A percentile compares a stretch with the other conserved stretches of the same genome.
Evolutionary conservation across 2,113 vertebrate species (phyloP).

Genomic region (Sturnira hondurensis): DNA sequence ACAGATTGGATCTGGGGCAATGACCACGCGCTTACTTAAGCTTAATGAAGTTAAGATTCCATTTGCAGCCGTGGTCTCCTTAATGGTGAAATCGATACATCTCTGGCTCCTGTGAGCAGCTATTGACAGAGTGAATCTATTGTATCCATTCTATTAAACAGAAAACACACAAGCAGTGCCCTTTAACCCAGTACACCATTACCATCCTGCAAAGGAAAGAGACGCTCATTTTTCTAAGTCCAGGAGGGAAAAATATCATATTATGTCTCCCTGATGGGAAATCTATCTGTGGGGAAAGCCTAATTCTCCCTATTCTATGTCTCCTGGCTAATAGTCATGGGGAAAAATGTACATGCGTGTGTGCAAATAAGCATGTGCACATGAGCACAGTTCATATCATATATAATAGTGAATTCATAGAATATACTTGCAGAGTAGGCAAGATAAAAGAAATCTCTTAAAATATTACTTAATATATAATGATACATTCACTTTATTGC

Average conservation of each 20-base stretch:
- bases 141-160: conserved; percentile 52
- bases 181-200: conserved; percentile 36
- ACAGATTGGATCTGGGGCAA: conserved; percentile 36
- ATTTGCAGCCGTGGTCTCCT: conserved; percentile 24
- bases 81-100: conserved; percentile 70
- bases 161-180: conserved; percentile 14
- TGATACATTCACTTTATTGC: background rate
- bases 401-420: background rate
- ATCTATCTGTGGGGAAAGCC: background rate
- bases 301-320: background rate
- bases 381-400: background rate
- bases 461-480: background rate
- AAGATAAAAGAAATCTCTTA: background rate
- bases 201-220: background rate
- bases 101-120: background rate
- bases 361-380: rapidly evolving
- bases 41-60: conserved; percentile 68
- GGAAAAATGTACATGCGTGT: background rate
- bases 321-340: background rate
- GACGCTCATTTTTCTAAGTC: background rate
- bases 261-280: background rate
- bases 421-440: background rate
- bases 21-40: conserved; percentile 42
- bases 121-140: conserved; percentile 51
- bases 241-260: background rate